phyloP scores from a whole-genome alignment of 1,140 invertebrate genomes.

The Drusus annulatus region DNA sequence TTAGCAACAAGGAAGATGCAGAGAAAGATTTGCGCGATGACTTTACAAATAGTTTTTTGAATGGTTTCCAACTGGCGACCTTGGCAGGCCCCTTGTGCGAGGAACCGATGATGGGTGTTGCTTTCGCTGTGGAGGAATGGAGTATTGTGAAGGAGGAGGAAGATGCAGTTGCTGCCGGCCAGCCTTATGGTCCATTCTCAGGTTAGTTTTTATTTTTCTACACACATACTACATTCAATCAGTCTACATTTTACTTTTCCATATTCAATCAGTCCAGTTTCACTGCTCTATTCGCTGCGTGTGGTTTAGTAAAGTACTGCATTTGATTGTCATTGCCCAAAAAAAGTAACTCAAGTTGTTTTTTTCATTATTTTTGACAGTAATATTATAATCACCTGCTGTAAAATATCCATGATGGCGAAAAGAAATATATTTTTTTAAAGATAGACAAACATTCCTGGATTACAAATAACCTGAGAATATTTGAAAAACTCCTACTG shows the following conservation, averaged over 20 bases:
- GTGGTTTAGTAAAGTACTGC: too few species aligned
- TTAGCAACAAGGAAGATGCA: constrained; percentile 62
- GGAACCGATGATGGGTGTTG: constrained; percentile 96
- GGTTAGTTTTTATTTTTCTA: constrained; percentile 63
- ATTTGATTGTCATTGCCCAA: too few species aligned
- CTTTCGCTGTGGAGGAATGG: constrained; percentile 91
- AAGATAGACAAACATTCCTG: too few species aligned
- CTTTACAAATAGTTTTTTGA: constrained; percentile 88
- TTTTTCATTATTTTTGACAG: too few species aligned
- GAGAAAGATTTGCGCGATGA: constrained; percentile 70
- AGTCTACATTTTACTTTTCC: too few species aligned
- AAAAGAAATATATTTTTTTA: too few species aligned
- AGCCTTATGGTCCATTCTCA: constrained; percentile 72
- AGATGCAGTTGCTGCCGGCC: constrained; percentile 62
- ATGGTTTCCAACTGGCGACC: constrained; percentile 95
- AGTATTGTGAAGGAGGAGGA: constrained; percentile 70
- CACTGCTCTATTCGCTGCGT: not conserved
- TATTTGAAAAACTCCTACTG: too few species aligned
- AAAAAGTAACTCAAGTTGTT: too few species aligned
- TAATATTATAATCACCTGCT: too few species aligned
- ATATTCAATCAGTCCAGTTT: not conserved
- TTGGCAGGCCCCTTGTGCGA: constrained; percentile 93
- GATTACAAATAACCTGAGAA: too few species aligned
- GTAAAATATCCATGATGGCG: too few species aligned
- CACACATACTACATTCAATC: too few species aligned